These are phyloP conservation scores for Noturus placidus DNA, from an alignment of 2,113 vertebrate species.

Conservation along the genomic window DNA sequence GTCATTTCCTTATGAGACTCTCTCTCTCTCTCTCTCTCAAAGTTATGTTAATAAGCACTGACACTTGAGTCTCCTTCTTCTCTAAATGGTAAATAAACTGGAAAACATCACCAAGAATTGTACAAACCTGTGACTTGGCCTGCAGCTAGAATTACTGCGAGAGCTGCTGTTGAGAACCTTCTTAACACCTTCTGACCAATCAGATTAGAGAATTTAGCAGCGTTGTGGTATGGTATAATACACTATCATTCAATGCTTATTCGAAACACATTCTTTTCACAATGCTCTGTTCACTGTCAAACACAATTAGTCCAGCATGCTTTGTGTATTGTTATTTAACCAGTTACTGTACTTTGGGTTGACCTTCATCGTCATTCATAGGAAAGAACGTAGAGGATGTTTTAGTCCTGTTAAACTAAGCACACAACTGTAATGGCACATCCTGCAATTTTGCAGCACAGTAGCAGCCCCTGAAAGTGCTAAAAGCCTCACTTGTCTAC, in stretches of 20 bases:
- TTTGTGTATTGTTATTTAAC: neutral
- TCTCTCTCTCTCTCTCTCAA: neutral
- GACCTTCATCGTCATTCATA: neutral
- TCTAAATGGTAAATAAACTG: neutral
- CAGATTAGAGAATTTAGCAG: neutral
- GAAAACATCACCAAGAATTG: neutral
- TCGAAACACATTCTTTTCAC: neutral
- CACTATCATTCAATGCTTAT: neutral
- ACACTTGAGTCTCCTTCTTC: neutral
- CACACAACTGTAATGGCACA: neutral
- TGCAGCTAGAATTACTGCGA: neutral
- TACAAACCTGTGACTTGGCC: neutral
- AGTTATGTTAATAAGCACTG: neutral
- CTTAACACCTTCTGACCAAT: neutral
- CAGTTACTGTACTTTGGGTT: neutral
- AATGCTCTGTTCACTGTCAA: neutral
- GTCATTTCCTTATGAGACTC: neutral
- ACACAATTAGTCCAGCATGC: neutral
- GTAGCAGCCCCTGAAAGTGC: neutral
- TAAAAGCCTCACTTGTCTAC: neutral
- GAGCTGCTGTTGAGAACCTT: neutral
- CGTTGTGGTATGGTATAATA: neutral
- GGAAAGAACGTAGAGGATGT: neutral
- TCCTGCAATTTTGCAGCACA: conserved; percentile 22
- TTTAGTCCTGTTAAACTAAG: neutral